phyloP scores from a whole-genome alignment of 2,113 vertebrate species.

The Amblyornis subalaris region DNA sequence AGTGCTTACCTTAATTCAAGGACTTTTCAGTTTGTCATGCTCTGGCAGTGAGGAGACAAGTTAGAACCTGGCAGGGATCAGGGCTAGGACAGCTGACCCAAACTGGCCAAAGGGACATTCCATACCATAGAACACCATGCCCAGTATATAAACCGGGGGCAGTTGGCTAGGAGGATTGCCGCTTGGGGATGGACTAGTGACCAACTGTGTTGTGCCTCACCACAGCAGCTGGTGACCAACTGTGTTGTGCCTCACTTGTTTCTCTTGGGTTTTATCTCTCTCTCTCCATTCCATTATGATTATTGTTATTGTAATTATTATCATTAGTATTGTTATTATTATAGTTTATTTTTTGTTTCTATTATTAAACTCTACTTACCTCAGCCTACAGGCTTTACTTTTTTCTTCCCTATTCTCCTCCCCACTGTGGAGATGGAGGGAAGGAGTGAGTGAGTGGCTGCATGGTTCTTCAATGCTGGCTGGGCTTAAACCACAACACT shows the following conservation, averaged over 20 bases:
- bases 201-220: background rate
- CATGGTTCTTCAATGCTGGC: background rate
- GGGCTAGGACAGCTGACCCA: background rate
- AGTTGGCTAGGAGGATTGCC: background rate
- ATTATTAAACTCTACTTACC: background rate
- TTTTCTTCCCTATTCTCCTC: background rate
- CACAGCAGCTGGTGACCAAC: background rate
- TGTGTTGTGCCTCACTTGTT: background rate
- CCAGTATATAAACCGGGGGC: background rate
- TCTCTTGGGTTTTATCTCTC: background rate
- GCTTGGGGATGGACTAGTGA: background rate
- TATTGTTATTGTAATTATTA: background rate
- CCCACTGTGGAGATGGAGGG: background rate
- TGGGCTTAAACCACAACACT: background rate
- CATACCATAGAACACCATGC: background rate
- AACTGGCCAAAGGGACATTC: background rate
- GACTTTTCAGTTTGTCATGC: background rate
- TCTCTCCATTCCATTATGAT: background rate
- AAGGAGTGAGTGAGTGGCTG: background rate
- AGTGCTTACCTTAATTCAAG: background rate
- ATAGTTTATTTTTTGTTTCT: background rate
- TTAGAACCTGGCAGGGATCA: background rate
- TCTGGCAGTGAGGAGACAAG: background rate
- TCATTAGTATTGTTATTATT: background rate
- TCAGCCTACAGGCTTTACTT: background rate